These are phyloP conservation scores for Ametastegia equiseti DNA, from an alignment of 2,888 invertebrate genomes.

Conservation along the genomic window DNA sequence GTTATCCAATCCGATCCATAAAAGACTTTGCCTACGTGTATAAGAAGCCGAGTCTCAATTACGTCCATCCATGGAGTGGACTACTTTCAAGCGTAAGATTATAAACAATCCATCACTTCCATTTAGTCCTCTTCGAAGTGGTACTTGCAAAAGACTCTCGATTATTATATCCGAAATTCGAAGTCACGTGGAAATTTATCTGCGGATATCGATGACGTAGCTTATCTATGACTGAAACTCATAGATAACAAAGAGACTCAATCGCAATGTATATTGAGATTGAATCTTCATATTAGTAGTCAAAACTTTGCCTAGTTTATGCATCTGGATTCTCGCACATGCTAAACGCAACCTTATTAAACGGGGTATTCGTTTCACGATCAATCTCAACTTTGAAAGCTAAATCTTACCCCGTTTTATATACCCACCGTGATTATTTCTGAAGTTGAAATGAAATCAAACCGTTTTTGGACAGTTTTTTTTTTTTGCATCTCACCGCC, in stretches of 20 bases:
- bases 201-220: not conserved
- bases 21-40: not conserved
- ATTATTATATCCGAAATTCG: not conserved
- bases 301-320: slow-evolving; percentile 5
- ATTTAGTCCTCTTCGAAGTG: not conserved
- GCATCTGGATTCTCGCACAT: too few relatives aligned
- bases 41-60: not conserved
- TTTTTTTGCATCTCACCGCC: too few relatives aligned
- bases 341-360: too few relatives aligned
- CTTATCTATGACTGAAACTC: not conserved
- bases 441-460: too few relatives aligned
- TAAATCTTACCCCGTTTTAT: too few relatives aligned
- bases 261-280: too few relatives aligned
- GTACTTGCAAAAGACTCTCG: too few relatives aligned
- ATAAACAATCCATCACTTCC: not conserved
- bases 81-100: not conserved
- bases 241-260: not conserved
- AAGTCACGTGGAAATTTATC: not conserved
- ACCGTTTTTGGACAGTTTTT: too few relatives aligned
- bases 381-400: slow-evolving; percentile 28
- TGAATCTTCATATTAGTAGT: not conserved
- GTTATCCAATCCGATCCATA: slow-evolving; percentile 16
- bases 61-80: not conserved
- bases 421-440: too few relatives aligned
- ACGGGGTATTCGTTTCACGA: slow-evolving; percentile 10